Conservation (phyloP, 2,797 vertebrate species). For the Xenopus petersii region DNA sequence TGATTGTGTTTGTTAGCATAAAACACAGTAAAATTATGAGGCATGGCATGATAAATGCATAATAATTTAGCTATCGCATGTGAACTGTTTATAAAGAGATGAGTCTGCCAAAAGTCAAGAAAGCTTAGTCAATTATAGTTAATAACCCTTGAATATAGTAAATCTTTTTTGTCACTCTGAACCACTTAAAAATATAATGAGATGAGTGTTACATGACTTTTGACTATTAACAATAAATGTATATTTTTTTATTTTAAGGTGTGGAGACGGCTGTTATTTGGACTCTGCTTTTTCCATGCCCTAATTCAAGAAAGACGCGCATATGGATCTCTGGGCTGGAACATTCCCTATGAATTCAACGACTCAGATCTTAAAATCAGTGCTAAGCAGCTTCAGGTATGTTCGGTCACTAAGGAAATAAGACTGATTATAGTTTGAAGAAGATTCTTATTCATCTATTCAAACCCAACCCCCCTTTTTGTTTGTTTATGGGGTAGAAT, state of each 20-base stretch:
- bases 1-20: neutral
- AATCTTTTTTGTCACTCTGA: neutral
- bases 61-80: neutral
- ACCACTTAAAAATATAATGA: constrained; percentile 7
- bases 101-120: constrained; percentile 1
- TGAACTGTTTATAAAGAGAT: neutral
- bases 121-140: constrained; percentile 10
- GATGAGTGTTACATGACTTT: neutral
- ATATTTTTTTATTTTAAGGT: constrained; percentile 18
- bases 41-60: neutral
- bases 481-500: no score
- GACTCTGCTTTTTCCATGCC: constrained; percentile 49
- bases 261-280: constrained; percentile 48
- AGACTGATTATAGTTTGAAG: no score
- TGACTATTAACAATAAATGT: no score
- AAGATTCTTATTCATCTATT: no score
- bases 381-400: constrained; percentile 50
- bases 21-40: neutral
- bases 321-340: constrained; percentile 51
- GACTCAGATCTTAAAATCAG: constrained; percentile 50
- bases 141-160: constrained; percentile 8
- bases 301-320: constrained; percentile 48
- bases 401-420: neutral
- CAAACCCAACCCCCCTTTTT: no score
- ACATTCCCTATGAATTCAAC: constrained; percentile 50